Evolutionary conservation across 1,140 invertebrate species (phyloP).

Genomic region (Solenopsis invicta): DNA sequence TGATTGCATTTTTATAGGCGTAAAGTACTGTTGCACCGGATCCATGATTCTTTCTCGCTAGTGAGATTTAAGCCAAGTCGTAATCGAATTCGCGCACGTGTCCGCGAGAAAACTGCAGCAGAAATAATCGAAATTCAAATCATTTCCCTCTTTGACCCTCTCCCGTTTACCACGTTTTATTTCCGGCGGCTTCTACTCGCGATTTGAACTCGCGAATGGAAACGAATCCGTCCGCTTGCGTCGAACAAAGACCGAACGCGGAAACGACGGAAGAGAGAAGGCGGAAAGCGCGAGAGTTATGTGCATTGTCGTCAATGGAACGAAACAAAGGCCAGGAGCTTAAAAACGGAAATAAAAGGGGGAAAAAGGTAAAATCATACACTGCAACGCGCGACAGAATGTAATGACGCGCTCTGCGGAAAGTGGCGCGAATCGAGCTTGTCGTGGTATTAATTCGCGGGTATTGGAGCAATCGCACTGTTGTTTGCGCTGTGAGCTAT

Average conservation of each 20-base stretch:
- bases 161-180: slow-evolving; percentile 47
- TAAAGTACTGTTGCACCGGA: background rate
- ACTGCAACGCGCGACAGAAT: slow-evolving; percentile 26
- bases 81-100: slow-evolving; percentile 26
- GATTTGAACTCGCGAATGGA: slow-evolving; percentile 44
- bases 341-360: slow-evolving; percentile 55
- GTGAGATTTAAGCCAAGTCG: slow-evolving; percentile 40
- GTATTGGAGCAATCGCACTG: slow-evolving; percentile 35
- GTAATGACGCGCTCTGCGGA: slow-evolving; percentile 15
- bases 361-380: slow-evolving; percentile 44
- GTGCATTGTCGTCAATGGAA: slow-evolving; percentile 56
- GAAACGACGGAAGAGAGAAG: slow-evolving; percentile 47
- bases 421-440: slow-evolving; percentile 46
- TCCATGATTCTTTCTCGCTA: background rate
- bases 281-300: slow-evolving; percentile 56
- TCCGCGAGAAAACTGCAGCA: slow-evolving; percentile 32
- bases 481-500: background rate
- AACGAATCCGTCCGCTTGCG: slow-evolving; percentile 37
- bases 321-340: slow-evolving; percentile 49
- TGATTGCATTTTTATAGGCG: background rate
- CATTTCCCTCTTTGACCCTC: background rate
- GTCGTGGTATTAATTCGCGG: slow-evolving; percentile 17
- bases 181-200: slow-evolving; percentile 46
- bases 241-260: slow-evolving; percentile 44
- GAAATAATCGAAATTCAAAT: slow-evolving; percentile 63